A percentile compares a stretch with the other conserved stretches of the same genome.
These are phyloP conservation scores for Caenorhabditis imperialis DNA, from an alignment of 2,888 invertebrate genomes.

Conservation along the genomic window DNA sequence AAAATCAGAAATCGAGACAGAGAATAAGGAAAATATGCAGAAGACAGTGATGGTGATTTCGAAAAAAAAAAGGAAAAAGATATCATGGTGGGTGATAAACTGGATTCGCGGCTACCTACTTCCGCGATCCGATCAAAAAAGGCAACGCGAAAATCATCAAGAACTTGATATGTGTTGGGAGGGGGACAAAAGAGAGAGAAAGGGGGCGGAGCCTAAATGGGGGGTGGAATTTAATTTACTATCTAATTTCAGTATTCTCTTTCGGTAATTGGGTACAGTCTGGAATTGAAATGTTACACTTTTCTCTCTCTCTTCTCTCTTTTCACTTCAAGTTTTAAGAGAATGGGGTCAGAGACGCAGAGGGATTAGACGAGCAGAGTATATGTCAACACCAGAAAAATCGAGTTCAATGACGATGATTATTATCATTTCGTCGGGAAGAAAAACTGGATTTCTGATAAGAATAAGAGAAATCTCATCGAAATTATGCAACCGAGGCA, in stretches of 20 bases:
- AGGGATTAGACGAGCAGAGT: neutral
- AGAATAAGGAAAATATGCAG: neutral
- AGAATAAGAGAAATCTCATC: too few species aligned
- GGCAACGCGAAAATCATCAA: too few species aligned
- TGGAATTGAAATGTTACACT: too few species aligned
- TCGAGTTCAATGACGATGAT: slow-evolving; percentile 26
- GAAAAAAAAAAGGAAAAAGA: slow-evolving; percentile 4
- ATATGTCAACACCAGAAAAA: slow-evolving; percentile 33
- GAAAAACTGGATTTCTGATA: too few species aligned
- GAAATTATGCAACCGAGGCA: too few species aligned
- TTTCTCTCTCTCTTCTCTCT: too few species aligned
- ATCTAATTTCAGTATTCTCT: too few species aligned
- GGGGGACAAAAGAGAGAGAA: neutral
- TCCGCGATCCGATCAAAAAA: too few species aligned
- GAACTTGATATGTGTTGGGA: slow-evolving; percentile 37
- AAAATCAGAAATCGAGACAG: slow-evolving; percentile 3
- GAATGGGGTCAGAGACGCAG: too few species aligned
- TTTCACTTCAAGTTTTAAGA: neutral
- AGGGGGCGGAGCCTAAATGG: neutral
- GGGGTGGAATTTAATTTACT: neutral
- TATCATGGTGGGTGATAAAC: slow-evolving; percentile 19
- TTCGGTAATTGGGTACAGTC: too few species aligned
- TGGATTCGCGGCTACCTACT: too few species aligned
- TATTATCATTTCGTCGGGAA: too few species aligned
- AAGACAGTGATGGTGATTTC: neutral